Conservation (phyloP, 1,140 invertebrate genomes). For the Drosophila tropicalis region DNA sequence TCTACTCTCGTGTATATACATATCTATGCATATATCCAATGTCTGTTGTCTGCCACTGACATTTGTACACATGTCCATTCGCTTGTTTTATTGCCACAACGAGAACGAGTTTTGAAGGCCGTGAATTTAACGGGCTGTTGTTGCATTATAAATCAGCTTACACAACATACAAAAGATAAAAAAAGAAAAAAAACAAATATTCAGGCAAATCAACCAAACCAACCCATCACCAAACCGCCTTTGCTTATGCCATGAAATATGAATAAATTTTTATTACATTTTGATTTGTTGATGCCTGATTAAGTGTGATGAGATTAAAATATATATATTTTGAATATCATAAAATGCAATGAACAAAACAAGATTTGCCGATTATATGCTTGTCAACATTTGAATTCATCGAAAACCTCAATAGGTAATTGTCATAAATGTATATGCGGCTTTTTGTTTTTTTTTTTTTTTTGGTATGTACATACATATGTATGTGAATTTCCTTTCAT, state of each 20-base stretch:
- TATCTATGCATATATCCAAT: conserved; percentile 14
- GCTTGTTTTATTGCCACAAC: conserved; percentile 51
- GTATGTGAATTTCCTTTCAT: background rate
- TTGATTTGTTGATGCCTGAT: conserved; percentile 45
- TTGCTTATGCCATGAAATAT: conserved; percentile 50
- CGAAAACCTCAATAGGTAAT: no score
- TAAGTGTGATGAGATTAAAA: conserved; percentile 66
- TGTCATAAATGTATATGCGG: no score
- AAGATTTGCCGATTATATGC: conserved; percentile 26
- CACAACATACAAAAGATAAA: conserved; percentile 26
- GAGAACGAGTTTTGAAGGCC: conserved; percentile 40
- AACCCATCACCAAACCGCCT: background rate
- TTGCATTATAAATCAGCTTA: conserved; percentile 67
- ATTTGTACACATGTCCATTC: conserved; percentile 52
- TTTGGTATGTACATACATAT: no score
- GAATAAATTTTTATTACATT: conserved; percentile 44
- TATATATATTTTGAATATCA: conserved; percentile 26
- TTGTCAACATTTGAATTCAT: background rate
- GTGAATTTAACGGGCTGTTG: conserved; percentile 39
- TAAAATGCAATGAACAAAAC: conserved; percentile 35
- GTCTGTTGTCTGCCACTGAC: conserved; percentile 35
- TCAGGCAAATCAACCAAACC: background rate
- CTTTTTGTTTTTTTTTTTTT: no score
- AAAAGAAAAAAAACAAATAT: conserved; percentile 9
- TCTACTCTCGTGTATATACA: background rate